These are phyloP conservation scores for Spea multiplicata DNA, from an alignment of 2,113 vertebrate genomes.

Conservation along the genomic window DNA sequence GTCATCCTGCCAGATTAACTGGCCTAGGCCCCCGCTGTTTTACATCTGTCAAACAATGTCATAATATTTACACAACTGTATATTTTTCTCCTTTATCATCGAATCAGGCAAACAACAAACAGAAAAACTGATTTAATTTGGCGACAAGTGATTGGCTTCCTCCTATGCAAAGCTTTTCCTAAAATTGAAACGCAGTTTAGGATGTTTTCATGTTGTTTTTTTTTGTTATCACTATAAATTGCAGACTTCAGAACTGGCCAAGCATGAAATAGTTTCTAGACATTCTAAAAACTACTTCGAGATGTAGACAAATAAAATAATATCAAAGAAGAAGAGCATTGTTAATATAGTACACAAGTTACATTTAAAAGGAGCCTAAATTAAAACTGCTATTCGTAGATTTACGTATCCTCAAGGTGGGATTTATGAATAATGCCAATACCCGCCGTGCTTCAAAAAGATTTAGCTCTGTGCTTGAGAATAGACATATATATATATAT, in stretches of 20 bases:
- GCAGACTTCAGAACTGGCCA: slow-evolving; percentile 54
- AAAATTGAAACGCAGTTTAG: slow-evolving; percentile 35
- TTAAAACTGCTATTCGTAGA: no score
- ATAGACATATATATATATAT: no score
- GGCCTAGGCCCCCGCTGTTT: no score
- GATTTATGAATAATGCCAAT: no score
- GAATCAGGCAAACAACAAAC: background rate
- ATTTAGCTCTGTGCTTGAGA: no score
- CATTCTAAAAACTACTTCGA: slow-evolving; percentile 50
- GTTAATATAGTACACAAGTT: slow-evolving; percentile 32
- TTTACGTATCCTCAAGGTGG: no score
- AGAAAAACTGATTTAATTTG: slow-evolving; percentile 19
- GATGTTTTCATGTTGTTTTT: slow-evolving; percentile 52
- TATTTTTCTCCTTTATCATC: background rate
- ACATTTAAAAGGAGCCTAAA: no score
- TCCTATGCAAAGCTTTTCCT: slow-evolving; percentile 39
- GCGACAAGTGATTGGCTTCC: slow-evolving; percentile 44
- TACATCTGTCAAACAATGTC: background rate
- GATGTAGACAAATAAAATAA: background rate
- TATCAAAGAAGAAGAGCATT: slow-evolving; percentile 49
- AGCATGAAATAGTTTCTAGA: slow-evolving; percentile 64
- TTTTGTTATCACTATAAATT: slow-evolving; percentile 58
- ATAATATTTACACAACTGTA: background rate
- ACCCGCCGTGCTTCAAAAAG: no score
- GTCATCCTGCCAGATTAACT: no score